Evolutionary conservation across 2,797 vertebrate genomes (phyloP), one percentile per base, ranked within the genome.

Genomic region (Hylomyscus alleni): DNA sequence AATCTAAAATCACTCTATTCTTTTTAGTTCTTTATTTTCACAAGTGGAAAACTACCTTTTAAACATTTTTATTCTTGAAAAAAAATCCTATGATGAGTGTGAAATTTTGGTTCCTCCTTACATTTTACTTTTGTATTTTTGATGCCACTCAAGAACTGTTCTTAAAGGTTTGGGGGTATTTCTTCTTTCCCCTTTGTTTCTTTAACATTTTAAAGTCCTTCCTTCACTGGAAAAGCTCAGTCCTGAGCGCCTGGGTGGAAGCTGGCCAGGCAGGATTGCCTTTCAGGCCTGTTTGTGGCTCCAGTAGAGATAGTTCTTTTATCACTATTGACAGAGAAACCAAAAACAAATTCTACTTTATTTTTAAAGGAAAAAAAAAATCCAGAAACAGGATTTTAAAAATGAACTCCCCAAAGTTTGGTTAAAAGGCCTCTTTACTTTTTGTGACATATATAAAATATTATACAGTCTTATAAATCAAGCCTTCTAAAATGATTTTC

Each of bases 401-500:
- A 54, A 86, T 44, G 31, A 77, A 78, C 44, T 67, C 5, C 3
- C 26, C 12, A 6, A 91, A 91, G 24, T 94, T 85, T 80, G 56
- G 24, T 82, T 90, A 86, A 91, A 92, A 91, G 89, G 9, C 44
- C 91, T 13, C 47, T 93, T 76, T 89, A 90, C 34, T 88, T 92
- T 92, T 82, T 22, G 52, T 93, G 26, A 96, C 76, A 24, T 56
- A 73, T 47, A 29, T 78, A 81, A 82, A 85, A 88, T 75, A 69
- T 67, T 50, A n/a, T 85, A 92, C 93, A 76, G 82, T 95, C 67
- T 89, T 85, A 56, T 86, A 75, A 65, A 58, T 3, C n/a, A n/a
- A 75, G 7, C 69, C 90, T 76, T 89, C 34, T 26, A 87, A 73
- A 94, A 84, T 82, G 20, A 60, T 92, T 97, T 94, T 95, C 54